Base-by-base conservation (phyloP, 2,888 invertebrate genomes). In the Polydrusus cervinus region DNA sequence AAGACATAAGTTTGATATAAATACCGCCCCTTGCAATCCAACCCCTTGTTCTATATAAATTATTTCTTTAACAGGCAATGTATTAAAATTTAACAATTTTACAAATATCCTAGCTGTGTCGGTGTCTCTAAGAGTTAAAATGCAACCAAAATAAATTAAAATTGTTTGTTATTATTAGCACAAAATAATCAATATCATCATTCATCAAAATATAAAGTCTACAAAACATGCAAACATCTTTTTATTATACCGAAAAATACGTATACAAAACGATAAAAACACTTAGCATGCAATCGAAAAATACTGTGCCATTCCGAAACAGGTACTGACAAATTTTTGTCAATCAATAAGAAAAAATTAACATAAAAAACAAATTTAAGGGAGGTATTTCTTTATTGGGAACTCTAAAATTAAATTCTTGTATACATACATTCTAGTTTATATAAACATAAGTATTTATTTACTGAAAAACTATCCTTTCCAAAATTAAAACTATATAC, bases 221-320 rank as follows among this genome's bases (percentile, higher is more conserved):
- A 71, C 70, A 16, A 71, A 57, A 62, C 76, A 76, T 76, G 73
- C 76, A 73, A 76, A 30, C 55, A 55, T 3, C 25, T 11, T 55
- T 7, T 14, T 11, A 16, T 16, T 53, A 13, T 38, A 40, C 16
- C 18, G 18, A 60, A 60, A 60, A 66, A 69, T 69, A 68, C 60
- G 47, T 51, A 30, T 25, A 51, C 30, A 73, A 68, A 67, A 55
- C 60, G 57, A 38, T 45, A 47, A 38, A 71, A 62, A 73, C 67
- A 62, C 11, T 34, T 3, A 49, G 49, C 76, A 76, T 76, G 76
- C 76, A 66, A 76, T 11, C 68, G 45, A 75, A 73, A 69, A 60
- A 69, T 76, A 72, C 64, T 49, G 71, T 72, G 69, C 67, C 67
- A 72, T 61, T 71, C 45, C 20, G 57, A 47, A 67, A 64, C 74